phyloP scores from a whole-genome alignment of 2,888 invertebrate species.

The Petrophora chlorosata region DNA sequence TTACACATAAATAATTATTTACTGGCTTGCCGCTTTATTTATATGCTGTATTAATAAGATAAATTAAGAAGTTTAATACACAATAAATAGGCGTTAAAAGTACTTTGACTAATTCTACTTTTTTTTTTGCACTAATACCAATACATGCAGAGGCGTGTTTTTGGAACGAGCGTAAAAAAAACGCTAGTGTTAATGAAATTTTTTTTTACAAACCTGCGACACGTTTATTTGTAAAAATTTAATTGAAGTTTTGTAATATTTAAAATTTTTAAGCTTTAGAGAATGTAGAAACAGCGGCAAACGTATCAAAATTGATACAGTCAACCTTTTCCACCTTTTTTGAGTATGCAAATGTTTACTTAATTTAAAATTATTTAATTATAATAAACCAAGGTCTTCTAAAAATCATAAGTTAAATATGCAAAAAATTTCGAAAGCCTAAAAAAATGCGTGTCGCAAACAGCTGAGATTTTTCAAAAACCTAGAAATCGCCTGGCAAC shows the following conservation, averaged over 20 bases:
- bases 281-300: background rate
- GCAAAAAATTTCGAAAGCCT: no score
- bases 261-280: no score
- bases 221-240: no score
- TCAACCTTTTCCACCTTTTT: no score
- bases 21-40: constrained; percentile 6
- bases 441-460: no score
- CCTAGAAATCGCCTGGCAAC: constrained; percentile 17
- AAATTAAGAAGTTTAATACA: constrained; percentile 1
- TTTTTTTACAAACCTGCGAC: no score
- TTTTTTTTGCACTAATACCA: background rate
- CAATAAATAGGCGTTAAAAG: constrained; percentile 1
- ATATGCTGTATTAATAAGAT: constrained; percentile 4
- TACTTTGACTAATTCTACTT: background rate
- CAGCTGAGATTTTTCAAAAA: background rate
- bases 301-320: background rate
- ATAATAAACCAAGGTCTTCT: no score
- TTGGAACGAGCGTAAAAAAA: background rate
- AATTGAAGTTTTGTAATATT: no score
- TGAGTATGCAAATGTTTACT: background rate
- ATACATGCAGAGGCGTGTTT: background rate
- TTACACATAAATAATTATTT: background rate
- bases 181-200: background rate
- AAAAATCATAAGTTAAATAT: no score
- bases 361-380: no score